phyloP scores from a whole-genome alignment of 2,888 invertebrate genomes.

The Scaeva pyrastri region DNA sequence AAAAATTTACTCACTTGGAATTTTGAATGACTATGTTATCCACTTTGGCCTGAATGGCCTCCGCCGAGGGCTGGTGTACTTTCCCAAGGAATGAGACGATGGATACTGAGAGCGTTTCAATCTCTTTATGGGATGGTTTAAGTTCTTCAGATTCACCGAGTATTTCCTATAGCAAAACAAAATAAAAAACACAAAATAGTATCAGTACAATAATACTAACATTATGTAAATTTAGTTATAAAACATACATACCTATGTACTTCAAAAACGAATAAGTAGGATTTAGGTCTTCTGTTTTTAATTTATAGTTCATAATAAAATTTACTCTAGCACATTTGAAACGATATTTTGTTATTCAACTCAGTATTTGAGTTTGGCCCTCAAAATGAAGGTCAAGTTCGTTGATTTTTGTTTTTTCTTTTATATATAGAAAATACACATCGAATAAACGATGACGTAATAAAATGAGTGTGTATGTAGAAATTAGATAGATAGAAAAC shows the following conservation, averaged over 20 bases:
- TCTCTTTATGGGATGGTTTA: slow-evolving; percentile 88
- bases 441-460: slow-evolving; percentile 31
- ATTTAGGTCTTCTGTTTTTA: no score
- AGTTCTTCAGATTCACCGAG: slow-evolving; percentile 89
- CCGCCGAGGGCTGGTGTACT: slow-evolving; percentile 88
- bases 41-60: slow-evolving; percentile 88
- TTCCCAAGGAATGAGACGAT: slow-evolving; percentile 89
- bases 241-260: no score
- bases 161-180: slow-evolving; percentile 86
- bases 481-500: background rate
- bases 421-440: slow-evolving; percentile 4
- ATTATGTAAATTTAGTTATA: no score
- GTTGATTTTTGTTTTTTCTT: slow-evolving; percentile 29
- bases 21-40: slow-evolving; percentile 89
- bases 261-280: no score
- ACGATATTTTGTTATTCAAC: slow-evolving; percentile 17
- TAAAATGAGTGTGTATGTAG: background rate
- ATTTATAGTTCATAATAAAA: no score
- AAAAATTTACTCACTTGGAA: slow-evolving; percentile 85
- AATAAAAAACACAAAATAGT: slow-evolving; percentile 19
- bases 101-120: slow-evolving; percentile 88
- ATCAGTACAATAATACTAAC: no score
- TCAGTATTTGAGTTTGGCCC: slow-evolving; percentile 22
- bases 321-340: background rate
- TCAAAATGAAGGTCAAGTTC: slow-evolving; percentile 31